phyloP scores from a whole-genome alignment of 53 echinoderm and acorn worm genomes.

The Holothuria leucospilota region DNA sequence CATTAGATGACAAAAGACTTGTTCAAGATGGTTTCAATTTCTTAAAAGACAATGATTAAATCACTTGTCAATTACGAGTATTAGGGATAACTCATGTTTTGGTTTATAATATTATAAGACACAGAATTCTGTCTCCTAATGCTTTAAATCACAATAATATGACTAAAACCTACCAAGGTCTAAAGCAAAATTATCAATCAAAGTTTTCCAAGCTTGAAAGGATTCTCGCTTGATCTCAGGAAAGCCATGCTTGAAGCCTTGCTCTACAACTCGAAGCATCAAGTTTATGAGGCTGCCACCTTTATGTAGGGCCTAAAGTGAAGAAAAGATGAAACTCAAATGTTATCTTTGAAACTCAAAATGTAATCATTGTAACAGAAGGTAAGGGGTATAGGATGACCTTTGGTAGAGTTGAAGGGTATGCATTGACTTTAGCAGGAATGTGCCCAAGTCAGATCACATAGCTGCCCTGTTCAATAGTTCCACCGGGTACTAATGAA shows the following conservation, averaged over 20 bases:
- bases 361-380: too few species aligned
- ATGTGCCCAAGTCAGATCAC: too few species aligned
- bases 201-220: slow-evolving; percentile 79
- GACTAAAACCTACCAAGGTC: slow-evolving; percentile 72
- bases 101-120: too few species aligned
- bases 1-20: not conserved
- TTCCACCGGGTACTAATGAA: too few species aligned
- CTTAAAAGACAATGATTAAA: too few species aligned
- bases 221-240: slow-evolving; percentile 83
- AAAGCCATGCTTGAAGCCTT: slow-evolving; percentile 84
- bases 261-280: slow-evolving; percentile 85
- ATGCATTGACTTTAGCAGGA: not conserved
- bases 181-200: slow-evolving; percentile 92
- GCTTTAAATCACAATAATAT: not conserved
- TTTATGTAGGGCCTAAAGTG: slow-evolving; percentile 78
- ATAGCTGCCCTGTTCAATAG: too few species aligned
- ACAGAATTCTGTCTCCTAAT: too few species aligned
- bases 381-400: not conserved
- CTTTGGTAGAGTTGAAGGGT: not conserved
- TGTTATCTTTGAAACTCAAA: not conserved
- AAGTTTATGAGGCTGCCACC: slow-evolving; percentile 94
- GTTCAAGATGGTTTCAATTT: not conserved
- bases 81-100: too few species aligned
- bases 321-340: not conserved
- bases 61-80: not conserved